Base-by-base conservation (phyloP, 2,888 invertebrate species). In the Drosophila kambysellisi region DNA sequence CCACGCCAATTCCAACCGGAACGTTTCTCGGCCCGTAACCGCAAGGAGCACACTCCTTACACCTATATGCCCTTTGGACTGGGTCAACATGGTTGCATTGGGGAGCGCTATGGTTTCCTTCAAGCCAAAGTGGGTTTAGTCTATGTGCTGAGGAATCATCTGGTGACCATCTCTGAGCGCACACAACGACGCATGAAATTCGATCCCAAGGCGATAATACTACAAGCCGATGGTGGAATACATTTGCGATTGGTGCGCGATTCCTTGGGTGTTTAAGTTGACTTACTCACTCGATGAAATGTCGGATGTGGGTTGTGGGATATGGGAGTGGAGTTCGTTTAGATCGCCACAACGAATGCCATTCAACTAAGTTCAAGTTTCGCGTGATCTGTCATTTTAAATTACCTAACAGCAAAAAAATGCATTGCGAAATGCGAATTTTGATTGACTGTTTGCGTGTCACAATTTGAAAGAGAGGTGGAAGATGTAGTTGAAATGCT, bases 1-100 rank as follows among this genome's bases (percentile, higher is more conserved):
- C 93, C 94, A 0, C 70, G 89, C 3, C 78, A 82, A 37, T 94
- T 93, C 48, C 81, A 91, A 48, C 93, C 94, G 3, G 93, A 93
- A 67, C 89, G 93, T 29, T 93, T 94, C 77, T 90, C 93, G 0
- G 30, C 88, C 7, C 85, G 86, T 51, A 93, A 93, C 48, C 91
- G 91, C 3, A 81, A 89, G n/a, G 80, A 83, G 5, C 89, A 92
- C 39, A 81, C 73, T 4, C 92, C 93, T 3, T 93, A 91, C 53
- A 91, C 92, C 5, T 93, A 92, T 72, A 88, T 94, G 83, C 93
- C 93, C 30, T 93, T 93, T 54, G 93, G 93, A 11, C 74, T 90
- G 48, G 93, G 93, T 33, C 93, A 93, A 12, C 93, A 92, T 60
- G 91, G 88, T 50, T 93, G 93, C 68, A 93, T 93, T 65, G 93